Conservation (phyloP, 1,140 invertebrate species). For the Agraylea sexmaculata region DNA sequence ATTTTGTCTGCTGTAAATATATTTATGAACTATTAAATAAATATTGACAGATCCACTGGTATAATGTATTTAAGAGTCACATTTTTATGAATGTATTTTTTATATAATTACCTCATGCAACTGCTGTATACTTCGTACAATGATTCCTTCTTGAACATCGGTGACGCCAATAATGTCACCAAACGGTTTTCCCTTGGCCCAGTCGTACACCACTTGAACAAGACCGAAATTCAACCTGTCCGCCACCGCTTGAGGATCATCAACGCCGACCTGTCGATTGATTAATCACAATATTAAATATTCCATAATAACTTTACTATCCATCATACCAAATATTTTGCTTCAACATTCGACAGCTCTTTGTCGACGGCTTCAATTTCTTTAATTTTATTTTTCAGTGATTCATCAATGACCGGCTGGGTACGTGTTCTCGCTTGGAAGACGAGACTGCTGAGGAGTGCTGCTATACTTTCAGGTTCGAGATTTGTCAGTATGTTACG, state of each 20-base stretch:
- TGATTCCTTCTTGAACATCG: conserved; percentile 95
- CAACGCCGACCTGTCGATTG: conserved; percentile 12
- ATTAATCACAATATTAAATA: too few relatives aligned
- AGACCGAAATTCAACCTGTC: conserved; percentile 74
- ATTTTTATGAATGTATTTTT: too few relatives aligned
- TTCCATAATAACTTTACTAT: not conserved
- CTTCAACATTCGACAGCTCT: conserved; percentile 32
- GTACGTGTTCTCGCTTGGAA: conserved; percentile 72
- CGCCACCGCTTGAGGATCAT: conserved; percentile 11
- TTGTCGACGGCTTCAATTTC: conserved; percentile 31
- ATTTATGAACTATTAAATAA: too few relatives aligned
- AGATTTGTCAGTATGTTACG: conserved; percentile 80
- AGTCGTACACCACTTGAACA: conserved; percentile 89
- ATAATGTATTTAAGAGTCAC: too few relatives aligned
- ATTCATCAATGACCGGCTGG: conserved; percentile 41
- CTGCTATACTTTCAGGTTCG: conserved; percentile 82
- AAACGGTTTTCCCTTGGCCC: conserved; percentile 86
- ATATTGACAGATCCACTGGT: too few relatives aligned
- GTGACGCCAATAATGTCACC: conserved; percentile 85
- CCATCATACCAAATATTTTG: conserved; percentile 30
- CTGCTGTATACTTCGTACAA: conserved; percentile 94
- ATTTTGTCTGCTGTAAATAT: too few relatives aligned
- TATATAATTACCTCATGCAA: conserved; percentile 76
- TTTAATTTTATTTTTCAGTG: conserved; percentile 37
- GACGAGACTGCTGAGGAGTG: conserved; percentile 80